A percentile compares a stretch with the other conserved stretches of the same genome.
Evolutionary conservation across 2,113 vertebrate species (phyloP).

Genomic region (Haplotaxodon microlepis): DNA sequence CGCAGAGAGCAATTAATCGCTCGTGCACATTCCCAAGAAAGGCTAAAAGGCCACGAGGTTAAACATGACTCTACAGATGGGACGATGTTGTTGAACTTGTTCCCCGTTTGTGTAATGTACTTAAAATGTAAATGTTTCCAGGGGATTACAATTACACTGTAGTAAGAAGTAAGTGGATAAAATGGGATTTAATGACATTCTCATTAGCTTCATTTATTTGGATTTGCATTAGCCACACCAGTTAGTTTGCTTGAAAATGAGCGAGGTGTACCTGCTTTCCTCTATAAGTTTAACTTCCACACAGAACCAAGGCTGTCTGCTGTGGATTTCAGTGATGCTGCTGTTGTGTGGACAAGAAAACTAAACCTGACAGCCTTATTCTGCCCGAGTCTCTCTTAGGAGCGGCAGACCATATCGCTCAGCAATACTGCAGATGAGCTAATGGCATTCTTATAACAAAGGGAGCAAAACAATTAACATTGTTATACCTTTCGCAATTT

Average conservation of each 20-base stretch:
- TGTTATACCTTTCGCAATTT: background rate
- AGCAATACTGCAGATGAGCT: background rate
- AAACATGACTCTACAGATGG: background rate
- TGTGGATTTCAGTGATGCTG: background rate
- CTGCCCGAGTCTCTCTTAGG: background rate
- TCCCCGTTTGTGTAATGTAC: background rate
- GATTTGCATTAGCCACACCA: background rate
- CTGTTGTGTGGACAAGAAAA: background rate
- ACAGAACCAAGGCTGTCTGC: background rate
- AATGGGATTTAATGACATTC: background rate
- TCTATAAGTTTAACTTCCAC: background rate
- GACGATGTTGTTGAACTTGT: background rate
- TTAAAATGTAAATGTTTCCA: conserved; percentile 19
- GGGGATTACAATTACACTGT: background rate
- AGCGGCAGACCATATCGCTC: background rate
- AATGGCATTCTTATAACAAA: background rate
- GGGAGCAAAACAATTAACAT: background rate
- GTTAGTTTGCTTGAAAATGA: background rate
- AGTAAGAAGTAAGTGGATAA: background rate
- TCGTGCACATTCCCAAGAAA: background rate
- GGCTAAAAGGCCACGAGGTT: background rate
- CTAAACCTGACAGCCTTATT: background rate
- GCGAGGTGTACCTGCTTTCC: background rate
- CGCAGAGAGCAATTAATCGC: background rate
- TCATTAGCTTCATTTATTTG: background rate